Evolutionary conservation across 2,888 invertebrate species (phyloP).

Genomic region (Rutpela maculata): DNA sequence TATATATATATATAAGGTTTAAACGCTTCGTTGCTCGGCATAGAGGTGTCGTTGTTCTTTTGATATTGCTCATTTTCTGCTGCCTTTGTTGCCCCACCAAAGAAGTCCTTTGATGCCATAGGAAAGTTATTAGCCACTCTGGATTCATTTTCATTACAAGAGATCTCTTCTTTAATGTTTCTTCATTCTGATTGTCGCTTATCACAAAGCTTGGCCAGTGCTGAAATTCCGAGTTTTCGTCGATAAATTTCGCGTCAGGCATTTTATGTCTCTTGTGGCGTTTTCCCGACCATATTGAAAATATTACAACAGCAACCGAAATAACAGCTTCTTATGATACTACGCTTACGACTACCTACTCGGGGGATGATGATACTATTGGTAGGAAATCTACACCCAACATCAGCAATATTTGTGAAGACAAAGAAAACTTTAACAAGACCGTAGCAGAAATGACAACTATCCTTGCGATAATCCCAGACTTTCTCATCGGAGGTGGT

Average conservation of each 20-base stretch:
- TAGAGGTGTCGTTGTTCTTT: background rate
- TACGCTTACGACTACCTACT: too few species aligned
- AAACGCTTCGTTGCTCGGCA: too few species aligned
- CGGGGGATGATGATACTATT: background rate
- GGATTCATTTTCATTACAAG: conserved; percentile 39
- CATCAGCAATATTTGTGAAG: too few species aligned
- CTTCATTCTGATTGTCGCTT: conserved; percentile 55
- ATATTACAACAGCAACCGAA: background rate
- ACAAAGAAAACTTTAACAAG: too few species aligned
- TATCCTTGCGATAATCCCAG: conserved; percentile 52
- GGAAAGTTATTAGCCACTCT: conserved; percentile 46
- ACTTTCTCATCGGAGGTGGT: conserved; percentile 43
- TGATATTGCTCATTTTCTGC: background rate
- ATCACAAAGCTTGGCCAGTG: conserved; percentile 58
- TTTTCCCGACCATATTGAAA: conserved; percentile 14
- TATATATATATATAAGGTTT: background rate
- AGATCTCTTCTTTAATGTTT: conserved; percentile 51
- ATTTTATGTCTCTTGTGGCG: background rate
- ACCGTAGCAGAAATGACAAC: conserved; percentile 48
- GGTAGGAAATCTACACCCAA: background rate
- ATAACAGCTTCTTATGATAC: too few species aligned
- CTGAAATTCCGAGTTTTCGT: conserved; percentile 56
- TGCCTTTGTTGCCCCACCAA: conserved; percentile 31
- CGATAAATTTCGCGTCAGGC: conserved; percentile 19
- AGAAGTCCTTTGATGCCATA: conserved; percentile 46